Base-by-base conservation (phyloP, 1,140 invertebrate species). In the Hestina assimilis region DNA sequence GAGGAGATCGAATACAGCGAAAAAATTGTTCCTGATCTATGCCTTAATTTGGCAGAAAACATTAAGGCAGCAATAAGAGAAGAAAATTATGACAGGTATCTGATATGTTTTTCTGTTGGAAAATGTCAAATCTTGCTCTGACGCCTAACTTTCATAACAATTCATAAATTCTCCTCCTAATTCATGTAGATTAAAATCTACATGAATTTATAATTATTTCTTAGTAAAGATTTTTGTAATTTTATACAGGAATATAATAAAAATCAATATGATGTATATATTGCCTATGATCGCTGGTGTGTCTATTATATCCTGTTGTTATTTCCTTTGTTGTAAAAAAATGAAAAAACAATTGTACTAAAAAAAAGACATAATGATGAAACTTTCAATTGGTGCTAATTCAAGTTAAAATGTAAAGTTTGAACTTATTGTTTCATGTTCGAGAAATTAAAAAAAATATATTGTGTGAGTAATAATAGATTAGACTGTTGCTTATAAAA, bases 31-130 rank as follows among this genome's bases (percentile, higher is more conserved):
- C 81, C 84, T 5, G 89, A 89, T 26, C 15, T 89, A n/a, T 83
- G 79, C 54, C 17, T 79, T 1, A 75, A 23, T 38, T 63, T 89
- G 53, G 66, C 79, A 8, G 83, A 87, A 55, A 81, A 69, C 29
- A 75, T 89, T 21, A 77, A 75, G 28, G 78, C 68, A 21, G 72
- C 79, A 4, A 63, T 89, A 20, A 89, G 89, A 76, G 80, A 83
- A 69, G 80, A 89, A 75, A 77, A 87, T 35, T 89, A 80, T 72
- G 83, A 89, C 73, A 89, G 89, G 89, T 59, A 59, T 17, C 14
- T 38, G 5, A 33, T 0, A 28, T 7, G 24, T 15, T 15, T 4
- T 15, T 19, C 1, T 4, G 1, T 38, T 19, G 8, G 6, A 7
- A 19, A 19, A 8, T 9, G 15, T 38, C 14, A 35, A 38, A 38